Evolutionary conservation across 1,140 invertebrate species (phyloP), one percentile per base, ranked within the genome.

Genomic region (Rhopalosiphum padi): DNA sequence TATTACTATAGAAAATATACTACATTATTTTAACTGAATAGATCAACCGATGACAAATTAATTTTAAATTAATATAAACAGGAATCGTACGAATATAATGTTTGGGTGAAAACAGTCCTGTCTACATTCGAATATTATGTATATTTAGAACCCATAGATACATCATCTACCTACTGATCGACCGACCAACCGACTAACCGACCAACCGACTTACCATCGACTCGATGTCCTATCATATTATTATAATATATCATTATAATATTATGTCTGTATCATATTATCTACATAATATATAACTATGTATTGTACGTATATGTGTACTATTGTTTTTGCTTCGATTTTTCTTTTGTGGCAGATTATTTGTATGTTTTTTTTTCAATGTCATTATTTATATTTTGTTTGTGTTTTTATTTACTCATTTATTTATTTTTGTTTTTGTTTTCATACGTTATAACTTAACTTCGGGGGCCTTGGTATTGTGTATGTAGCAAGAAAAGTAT

Each of bases 401-500:
- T 87, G 22, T 87, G 43, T 91, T 94, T 82, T 68, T 68, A n/a
- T 68, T n/a, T 68, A 68, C 60, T 68, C 60, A 68, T n/a, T 68
- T 68, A 94, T 94, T 93, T 94, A 88, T 82, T 94, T 94, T 94
- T 86, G 85, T 86, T 94, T 82, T 89, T 94, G 68, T 94, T 85
- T 95, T 94, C 94, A 46, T 94, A 55, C 37, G 94, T 90, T 91
- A 94, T 94, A 89, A 89, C 37, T 94, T 95, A 90, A 94, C 90
- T 94, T 94, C 94, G 91, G 91, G 91, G 91, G 82, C 91, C 43
- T 83, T 85, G 60, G 30, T 91, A 82, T 91, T 91, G 89, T 94
- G 77, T 94, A 94, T 91, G 94, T 97, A 99, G 98, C 97, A 98
- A 96, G 98, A 98, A 96, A 98, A 97, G 96, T 99, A 98, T 96